Conservation (phyloP, 2,888 invertebrate species). For the Argynnis bischoffii region DNA sequence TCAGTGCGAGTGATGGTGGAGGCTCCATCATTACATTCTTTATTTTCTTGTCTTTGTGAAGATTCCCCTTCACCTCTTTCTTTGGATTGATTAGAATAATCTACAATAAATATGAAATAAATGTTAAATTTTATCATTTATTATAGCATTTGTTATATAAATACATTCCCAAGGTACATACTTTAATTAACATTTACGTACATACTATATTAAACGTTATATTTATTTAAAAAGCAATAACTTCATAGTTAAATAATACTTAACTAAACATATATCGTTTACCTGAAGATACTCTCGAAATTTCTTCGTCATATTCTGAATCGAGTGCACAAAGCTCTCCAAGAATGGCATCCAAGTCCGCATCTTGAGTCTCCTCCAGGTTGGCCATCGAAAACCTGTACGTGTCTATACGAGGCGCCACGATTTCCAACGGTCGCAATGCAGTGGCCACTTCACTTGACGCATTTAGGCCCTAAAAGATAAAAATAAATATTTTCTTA, state of each 20-base stretch:
- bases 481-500: background rate
- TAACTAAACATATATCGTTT: slow-evolving; percentile 37
- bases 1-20: slow-evolving; percentile 86
- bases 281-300: slow-evolving; percentile 73
- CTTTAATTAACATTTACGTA: too few species aligned
- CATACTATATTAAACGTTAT: background rate
- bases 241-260: too few species aligned
- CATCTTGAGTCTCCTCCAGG: slow-evolving; percentile 97
- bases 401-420: slow-evolving; percentile 92
- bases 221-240: background rate
- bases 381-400: slow-evolving; percentile 98
- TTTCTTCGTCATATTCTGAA: slow-evolving; percentile 83
- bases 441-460: slow-evolving; percentile 74
- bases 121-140: background rate
- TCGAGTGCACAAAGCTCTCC: slow-evolving; percentile 97
- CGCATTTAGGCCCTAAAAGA: slow-evolving; percentile 86
- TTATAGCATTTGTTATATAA: too few species aligned
- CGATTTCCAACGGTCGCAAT: slow-evolving; percentile 86
- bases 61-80: slow-evolving; percentile 53
- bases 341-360: slow-evolving; percentile 97
- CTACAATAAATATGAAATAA: slow-evolving; percentile 40
- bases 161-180: too few species aligned
- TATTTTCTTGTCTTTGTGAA: slow-evolving; percentile 56
- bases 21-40: slow-evolving; percentile 65
- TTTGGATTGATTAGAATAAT: slow-evolving; percentile 55